Evolutionary conservation across 2,113 vertebrate genomes (phyloP).

Genomic region (Carassius gibelio): DNA sequence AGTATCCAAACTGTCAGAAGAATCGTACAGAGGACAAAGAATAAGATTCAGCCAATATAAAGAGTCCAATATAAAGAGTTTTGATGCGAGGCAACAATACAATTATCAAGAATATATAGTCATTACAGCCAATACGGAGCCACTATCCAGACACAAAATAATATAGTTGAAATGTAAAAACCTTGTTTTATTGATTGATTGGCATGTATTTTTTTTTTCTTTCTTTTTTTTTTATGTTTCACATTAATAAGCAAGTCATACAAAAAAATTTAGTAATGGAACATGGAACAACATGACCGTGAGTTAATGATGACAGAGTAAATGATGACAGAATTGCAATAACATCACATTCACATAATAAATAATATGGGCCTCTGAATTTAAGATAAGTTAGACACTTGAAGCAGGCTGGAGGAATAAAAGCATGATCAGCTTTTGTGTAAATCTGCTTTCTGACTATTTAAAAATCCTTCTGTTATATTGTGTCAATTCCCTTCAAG

Average conservation of each 20-base stretch:
- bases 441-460: not conserved
- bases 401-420: not conserved
- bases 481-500: constrained; percentile 43
- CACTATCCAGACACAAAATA: not conserved
- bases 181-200: not conserved
- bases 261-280: too few relatives aligned
- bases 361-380: not conserved
- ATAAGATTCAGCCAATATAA: not conserved
- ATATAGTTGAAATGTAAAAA: not conserved
- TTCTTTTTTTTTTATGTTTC: not conserved
- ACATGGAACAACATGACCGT: not conserved
- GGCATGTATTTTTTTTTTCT: too few relatives aligned
- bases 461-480: not conserved
- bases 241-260: too few relatives aligned
- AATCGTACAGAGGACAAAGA: not conserved
- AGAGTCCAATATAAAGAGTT: not conserved
- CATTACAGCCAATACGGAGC: not conserved
- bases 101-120: not conserved
- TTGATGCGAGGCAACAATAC: not conserved
- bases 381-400: not conserved
- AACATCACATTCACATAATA: not conserved
- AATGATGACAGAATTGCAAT: not conserved
- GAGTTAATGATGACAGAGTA: not conserved
- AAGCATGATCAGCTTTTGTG: not conserved
- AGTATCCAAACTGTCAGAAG: not conserved